A percentile compares a stretch with the other conserved stretches of the same genome.
Evolutionary conservation across 2,888 invertebrate species (phyloP).

Genomic region (Nebria salina): DNA sequence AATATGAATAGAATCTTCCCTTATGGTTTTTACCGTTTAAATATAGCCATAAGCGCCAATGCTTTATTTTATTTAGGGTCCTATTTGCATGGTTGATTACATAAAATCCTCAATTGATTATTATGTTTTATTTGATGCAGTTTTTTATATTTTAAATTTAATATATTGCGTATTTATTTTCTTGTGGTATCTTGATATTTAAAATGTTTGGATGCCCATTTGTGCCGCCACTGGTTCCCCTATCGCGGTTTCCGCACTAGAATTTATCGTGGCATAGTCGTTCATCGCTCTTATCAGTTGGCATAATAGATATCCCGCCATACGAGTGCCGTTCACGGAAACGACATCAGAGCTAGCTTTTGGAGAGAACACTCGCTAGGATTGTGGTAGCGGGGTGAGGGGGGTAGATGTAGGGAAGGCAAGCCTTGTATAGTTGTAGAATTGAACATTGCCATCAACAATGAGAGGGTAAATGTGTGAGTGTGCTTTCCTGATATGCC

Average conservation of each 20-base stretch:
- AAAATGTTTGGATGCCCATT: slow-evolving; percentile 21
- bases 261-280: slow-evolving; percentile 35
- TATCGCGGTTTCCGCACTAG: slow-evolving; percentile 37
- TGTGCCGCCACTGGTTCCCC: slow-evolving; percentile 36
- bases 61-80: neutral
- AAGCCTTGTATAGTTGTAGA: neutral
- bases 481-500: neutral
- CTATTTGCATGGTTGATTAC: neutral
- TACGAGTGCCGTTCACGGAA: slow-evolving; percentile 40
- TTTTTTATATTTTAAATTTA: no score
- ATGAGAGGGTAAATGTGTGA: neutral
- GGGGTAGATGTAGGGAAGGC: neutral
- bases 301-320: slow-evolving; percentile 44
- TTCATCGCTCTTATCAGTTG: slow-evolving; percentile 45
- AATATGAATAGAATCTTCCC: neutral
- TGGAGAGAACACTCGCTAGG: neutral
- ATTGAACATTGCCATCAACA: neutral
- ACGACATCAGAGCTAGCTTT: slow-evolving; percentile 14
- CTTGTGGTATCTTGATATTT: no score
- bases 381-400: no score
- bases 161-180: no score
- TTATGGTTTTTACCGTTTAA: neutral
- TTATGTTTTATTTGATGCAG: no score
- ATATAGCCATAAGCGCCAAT: neutral
- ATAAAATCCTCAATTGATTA: no score